phyloP scores from a whole-genome alignment of 2,888 invertebrate genomes.

The Diarsia mendica region DNA sequence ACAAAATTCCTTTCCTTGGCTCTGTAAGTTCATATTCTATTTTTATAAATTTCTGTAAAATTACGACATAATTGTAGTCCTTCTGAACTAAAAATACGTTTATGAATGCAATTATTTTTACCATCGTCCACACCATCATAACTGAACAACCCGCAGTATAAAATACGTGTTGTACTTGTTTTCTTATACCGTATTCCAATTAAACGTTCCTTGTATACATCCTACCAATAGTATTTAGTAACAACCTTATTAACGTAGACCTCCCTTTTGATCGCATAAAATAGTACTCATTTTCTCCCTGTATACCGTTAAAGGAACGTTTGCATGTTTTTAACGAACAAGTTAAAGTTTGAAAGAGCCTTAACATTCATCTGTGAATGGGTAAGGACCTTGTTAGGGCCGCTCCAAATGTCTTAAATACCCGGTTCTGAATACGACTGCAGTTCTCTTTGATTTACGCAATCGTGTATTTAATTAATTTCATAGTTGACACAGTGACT shows the following conservation, averaged over 20 bases:
- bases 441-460: conserved; percentile 70
- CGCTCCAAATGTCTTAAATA: conserved; percentile 84
- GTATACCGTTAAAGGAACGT: conserved; percentile 75
- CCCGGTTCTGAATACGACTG: conserved; percentile 75
- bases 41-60: not conserved
- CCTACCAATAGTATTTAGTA: conserved; percentile 68
- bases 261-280: conserved; percentile 78
- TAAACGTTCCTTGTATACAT: conserved; percentile 66
- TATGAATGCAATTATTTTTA: not conserved
- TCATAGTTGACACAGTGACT: conserved; percentile 70
- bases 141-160: conserved; percentile 22
- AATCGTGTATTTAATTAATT: conserved; percentile 74
- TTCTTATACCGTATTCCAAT: conserved; percentile 67
- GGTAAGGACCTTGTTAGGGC: conserved; percentile 83
- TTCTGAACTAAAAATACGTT: not conserved
- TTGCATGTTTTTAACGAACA: conserved; percentile 83
- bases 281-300: conserved; percentile 76
- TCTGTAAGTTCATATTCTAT: not conserved
- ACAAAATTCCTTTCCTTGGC: not conserved
- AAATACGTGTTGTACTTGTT: conserved; percentile 42
- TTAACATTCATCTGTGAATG: conserved; percentile 82
- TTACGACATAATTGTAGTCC: not conserved
- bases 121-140: conserved; percentile 13
- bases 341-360: conserved; percentile 79
- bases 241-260: conserved; percentile 77